These are phyloP conservation scores for Euglossa dilemma DNA, from an alignment of 1,140 invertebrate species.

Conservation along the genomic window DNA sequence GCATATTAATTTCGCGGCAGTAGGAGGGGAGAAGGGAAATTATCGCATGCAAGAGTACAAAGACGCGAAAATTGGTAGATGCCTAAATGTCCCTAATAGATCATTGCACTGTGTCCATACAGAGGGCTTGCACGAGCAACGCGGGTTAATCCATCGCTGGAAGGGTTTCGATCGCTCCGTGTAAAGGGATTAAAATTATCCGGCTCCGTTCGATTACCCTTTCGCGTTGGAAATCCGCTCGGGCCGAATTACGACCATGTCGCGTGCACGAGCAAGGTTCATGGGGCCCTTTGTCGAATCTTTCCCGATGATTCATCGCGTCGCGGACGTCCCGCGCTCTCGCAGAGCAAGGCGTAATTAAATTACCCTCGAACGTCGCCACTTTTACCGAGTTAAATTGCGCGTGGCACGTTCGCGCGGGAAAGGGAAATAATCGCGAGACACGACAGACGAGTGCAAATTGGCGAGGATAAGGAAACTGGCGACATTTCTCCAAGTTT, in stretches of 20 bases:
- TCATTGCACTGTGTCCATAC: no score
- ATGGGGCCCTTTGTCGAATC: slow-evolving; percentile 2
- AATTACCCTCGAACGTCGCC: not conserved
- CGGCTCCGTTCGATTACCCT: slow-evolving; percentile 12
- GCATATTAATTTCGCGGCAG: no score
- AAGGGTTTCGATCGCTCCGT: not conserved
- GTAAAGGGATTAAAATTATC: slow-evolving; percentile 19
- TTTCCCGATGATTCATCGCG: not conserved
- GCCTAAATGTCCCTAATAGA: no score
- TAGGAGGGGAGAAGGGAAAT: no score
- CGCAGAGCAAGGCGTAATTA: slow-evolving; percentile 5
- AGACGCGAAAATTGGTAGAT: no score
- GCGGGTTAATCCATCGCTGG: no score
- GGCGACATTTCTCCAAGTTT: no score
- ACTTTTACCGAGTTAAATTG: slow-evolving; percentile 1
- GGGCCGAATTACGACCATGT: not conserved
- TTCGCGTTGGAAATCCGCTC: not conserved
- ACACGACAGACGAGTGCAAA: no score
- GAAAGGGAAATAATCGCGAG: not conserved
- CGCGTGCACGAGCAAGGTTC: not conserved
- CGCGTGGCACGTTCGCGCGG: not conserved
- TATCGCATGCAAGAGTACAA: no score
- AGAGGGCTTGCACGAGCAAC: no score
- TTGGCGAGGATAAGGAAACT: no score
- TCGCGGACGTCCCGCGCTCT: not conserved